These are phyloP conservation scores for Pterois miles DNA, from an alignment of 2,797 vertebrate genomes.

Conservation along the genomic window DNA sequence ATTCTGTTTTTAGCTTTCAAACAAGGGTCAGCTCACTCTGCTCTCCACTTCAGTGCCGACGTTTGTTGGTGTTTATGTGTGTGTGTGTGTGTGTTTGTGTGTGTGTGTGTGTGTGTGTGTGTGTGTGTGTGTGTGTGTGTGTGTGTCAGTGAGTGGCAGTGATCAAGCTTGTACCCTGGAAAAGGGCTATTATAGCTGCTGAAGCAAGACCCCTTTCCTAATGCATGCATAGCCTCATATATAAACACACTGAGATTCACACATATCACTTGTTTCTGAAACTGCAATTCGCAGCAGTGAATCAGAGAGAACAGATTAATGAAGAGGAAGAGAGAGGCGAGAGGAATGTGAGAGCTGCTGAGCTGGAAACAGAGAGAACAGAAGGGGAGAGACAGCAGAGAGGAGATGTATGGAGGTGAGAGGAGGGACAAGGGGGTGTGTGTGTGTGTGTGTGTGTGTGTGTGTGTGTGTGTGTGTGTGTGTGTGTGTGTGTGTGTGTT, in stretches of 20 bases:
- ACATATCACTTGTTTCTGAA: conserved; percentile 28
- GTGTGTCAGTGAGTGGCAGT: conserved; percentile 13
- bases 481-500: conserved; percentile 18
- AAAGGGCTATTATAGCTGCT: conserved; percentile 43
- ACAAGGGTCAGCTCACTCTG: conserved; percentile 50
- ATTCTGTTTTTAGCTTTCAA: conserved; percentile 59
- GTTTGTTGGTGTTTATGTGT: conserved; percentile 27
- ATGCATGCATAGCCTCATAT: conserved; percentile 35
- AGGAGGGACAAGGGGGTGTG: conserved; percentile 51
- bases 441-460: no score
- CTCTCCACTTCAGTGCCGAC: conserved; percentile 14
- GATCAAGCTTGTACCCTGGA: conserved; percentile 26
- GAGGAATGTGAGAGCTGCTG: conserved; percentile 43
- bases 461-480: conserved; percentile 12
- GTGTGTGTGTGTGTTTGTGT: not conserved
- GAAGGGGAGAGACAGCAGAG: conserved; percentile 37
- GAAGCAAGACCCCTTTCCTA: conserved; percentile 51
- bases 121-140: not conserved
- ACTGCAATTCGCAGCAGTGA: conserved; percentile 34
- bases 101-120: not conserved
- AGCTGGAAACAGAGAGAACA: conserved; percentile 45
- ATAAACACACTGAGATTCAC: conserved; percentile 22
- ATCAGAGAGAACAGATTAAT: conserved; percentile 38
- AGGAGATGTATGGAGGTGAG: conserved; percentile 55
- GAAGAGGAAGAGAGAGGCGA: conserved; percentile 16